A percentile compares a stretch with the other conserved stretches of the same genome.
Evolutionary conservation across 2,888 invertebrate species (phyloP).

Genomic region (Limnephilus auricula): DNA sequence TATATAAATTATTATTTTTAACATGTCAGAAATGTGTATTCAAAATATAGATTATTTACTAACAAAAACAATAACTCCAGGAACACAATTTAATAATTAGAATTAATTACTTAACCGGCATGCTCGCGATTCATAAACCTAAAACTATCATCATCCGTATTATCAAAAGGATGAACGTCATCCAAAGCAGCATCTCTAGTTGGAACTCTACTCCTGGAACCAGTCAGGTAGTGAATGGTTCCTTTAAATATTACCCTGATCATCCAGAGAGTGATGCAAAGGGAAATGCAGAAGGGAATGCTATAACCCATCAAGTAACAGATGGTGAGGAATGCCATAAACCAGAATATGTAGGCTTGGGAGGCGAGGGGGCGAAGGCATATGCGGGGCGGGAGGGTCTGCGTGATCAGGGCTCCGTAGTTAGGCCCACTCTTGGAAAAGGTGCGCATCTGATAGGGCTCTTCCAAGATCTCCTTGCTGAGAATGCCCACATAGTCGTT

Average conservation of each 20-base stretch:
- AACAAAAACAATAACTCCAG: not conserved
- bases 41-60: not conserved
- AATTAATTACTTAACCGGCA: constrained; percentile 11
- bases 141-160: constrained; percentile 54
- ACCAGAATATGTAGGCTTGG: constrained; percentile 78
- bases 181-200: constrained; percentile 19
- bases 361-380: constrained; percentile 83
- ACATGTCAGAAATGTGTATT: not conserved
- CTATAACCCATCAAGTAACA: constrained; percentile 78
- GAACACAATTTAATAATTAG: not conserved
- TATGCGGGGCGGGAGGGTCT: constrained; percentile 81
- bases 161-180: constrained; percentile 48
- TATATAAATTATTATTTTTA: not conserved
- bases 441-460: constrained; percentile 80
- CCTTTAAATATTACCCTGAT: constrained; percentile 57
- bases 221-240: constrained; percentile 48
- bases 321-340: constrained; percentile 76
- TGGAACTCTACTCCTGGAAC: constrained; percentile 17
- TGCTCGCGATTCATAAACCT: constrained; percentile 41
- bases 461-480: constrained; percentile 80
- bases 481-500: constrained; percentile 81
- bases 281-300: constrained; percentile 66
- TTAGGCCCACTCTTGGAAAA: constrained; percentile 80
- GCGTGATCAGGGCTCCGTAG: constrained; percentile 77
- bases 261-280: constrained; percentile 52